Evolutionary conservation across 2,797 vertebrate species (phyloP), one percentile per base, ranked within the genome.

Genomic region (Pyrocephalus nanus): DNA sequence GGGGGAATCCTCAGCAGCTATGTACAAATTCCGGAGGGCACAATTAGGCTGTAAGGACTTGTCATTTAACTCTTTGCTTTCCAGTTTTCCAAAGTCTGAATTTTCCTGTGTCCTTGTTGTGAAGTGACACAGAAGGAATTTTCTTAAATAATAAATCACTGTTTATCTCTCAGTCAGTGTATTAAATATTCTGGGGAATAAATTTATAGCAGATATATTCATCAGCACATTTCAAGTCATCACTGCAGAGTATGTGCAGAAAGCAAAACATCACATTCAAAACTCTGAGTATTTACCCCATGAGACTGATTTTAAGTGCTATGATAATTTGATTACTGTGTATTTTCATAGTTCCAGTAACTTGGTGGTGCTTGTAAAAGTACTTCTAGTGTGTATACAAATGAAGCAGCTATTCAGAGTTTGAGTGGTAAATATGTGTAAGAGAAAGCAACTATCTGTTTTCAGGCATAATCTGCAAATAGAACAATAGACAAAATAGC

Each of bases 301-400:
- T 36, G 57, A 85, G 91, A 79, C 53, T 92, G 78, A 88, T 96
- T 82, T 91, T 88, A 93, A 95, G 85, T 66, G 23, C 61, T 48
- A 40, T 4, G 42, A 65, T 94, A 94, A 93, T 94, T 96, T 94
- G 75, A 95, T 92, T 92, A 86, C 65, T 66, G 23, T 69, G 70
- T 61, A 65, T 87, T 92, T 90, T 80, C 78, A 90, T 69, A 78
- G 30, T 79, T 92, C 25, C 30, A 90, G 21, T 66, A 80, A 91
- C 89, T 88, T 80, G 15, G 57, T 75, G 21, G 69, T 95, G 84
- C 71, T 85, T 73, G 45, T 70, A 55, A 67, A 95, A 77, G 47
- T 69, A 16, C 82, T 93, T 86, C 42, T 69, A 34, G 11, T 13
- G 15, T 11, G 15, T 66, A 38, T 54, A 86, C 38, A 93, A 86